phyloP scores from a whole-genome alignment of 92 coral and sea anemone genomes.

The Zoanthus solanderi region DNA sequence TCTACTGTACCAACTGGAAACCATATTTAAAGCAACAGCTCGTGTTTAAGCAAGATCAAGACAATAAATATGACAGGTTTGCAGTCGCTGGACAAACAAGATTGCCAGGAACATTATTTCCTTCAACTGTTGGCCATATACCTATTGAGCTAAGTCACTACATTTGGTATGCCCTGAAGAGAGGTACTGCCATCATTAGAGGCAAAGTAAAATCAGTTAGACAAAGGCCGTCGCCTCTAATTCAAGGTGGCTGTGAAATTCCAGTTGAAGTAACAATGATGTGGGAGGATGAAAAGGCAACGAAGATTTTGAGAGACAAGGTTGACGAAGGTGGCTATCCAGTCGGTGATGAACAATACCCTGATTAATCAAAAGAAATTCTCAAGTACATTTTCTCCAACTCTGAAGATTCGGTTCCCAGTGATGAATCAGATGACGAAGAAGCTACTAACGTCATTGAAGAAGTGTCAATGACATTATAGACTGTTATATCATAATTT shows the following conservation, averaged over 20 bases:
- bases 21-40: conserved; percentile 59
- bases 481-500: background rate
- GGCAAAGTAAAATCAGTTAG: background rate
- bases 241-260: background rate
- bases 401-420: background rate
- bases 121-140: conserved; percentile 70
- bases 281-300: background rate
- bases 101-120: conserved; percentile 69
- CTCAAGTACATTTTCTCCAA: no score
- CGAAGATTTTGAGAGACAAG: no score
- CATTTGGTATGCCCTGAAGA: background rate
- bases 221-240: background rate
- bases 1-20: conserved; percentile 46
- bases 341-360: background rate
- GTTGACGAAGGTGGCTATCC: no score
- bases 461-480: background rate
- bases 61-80: conserved; percentile 55
- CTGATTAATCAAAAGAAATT: background rate
- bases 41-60: conserved; percentile 51
- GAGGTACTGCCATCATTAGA: background rate
- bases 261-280: background rate
- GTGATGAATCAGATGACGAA: background rate
- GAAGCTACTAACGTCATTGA: background rate
- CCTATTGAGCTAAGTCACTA: conserved; percentile 65
- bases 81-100: conserved; percentile 46